Conservation (phyloP, 1,140 invertebrate genomes). For the Subanguina moxae region DNA sequence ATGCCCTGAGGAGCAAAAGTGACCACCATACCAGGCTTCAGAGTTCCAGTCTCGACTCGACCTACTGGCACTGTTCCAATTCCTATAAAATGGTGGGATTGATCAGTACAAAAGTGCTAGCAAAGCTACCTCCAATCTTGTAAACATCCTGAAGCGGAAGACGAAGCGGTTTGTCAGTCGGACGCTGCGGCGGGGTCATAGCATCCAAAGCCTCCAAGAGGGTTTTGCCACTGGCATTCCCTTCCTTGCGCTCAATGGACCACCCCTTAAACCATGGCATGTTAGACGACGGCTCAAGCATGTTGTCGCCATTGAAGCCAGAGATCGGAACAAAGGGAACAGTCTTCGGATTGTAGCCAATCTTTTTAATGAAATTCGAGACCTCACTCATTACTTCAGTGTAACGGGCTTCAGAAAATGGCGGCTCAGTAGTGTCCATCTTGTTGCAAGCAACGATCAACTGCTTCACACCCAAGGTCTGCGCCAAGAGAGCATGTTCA, state of each 20-base stretch:
- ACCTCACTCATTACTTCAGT: conserved; percentile 63
- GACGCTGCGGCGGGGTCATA: conserved; percentile 85
- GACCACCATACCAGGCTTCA: conserved; percentile 97
- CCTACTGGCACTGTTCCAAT: conserved; percentile 98
- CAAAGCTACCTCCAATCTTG: conserved; percentile 65
- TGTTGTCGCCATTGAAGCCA: conserved; percentile 76
- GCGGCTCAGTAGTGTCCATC: conserved; percentile 93
- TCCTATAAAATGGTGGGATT: conserved; percentile 88
- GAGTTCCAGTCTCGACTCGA: conserved; percentile 92
- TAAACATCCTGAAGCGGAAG: conserved; percentile 96
- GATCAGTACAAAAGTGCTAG: conserved; percentile 74
- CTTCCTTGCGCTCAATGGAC: conserved; percentile 84
- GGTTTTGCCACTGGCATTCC: conserved; percentile 78
- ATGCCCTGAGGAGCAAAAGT: conserved; percentile 91
- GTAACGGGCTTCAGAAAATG: conserved; percentile 73
- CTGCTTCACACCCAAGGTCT: conserved; percentile 94
- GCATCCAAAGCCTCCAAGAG: conserved; percentile 90
- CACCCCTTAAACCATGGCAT: conserved; percentile 95
- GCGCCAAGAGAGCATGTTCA: conserved; percentile 91
- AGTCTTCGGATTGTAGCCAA: conserved; percentile 89
- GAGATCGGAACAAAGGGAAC: conserved; percentile 97
- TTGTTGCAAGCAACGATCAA: conserved; percentile 97
- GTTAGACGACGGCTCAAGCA: conserved; percentile 90
- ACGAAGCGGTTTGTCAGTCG: conserved; percentile 89
- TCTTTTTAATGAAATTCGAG: conserved; percentile 87